Conservation (phyloP, 1,140 invertebrate species). For the Drosophila bocqueti region DNA sequence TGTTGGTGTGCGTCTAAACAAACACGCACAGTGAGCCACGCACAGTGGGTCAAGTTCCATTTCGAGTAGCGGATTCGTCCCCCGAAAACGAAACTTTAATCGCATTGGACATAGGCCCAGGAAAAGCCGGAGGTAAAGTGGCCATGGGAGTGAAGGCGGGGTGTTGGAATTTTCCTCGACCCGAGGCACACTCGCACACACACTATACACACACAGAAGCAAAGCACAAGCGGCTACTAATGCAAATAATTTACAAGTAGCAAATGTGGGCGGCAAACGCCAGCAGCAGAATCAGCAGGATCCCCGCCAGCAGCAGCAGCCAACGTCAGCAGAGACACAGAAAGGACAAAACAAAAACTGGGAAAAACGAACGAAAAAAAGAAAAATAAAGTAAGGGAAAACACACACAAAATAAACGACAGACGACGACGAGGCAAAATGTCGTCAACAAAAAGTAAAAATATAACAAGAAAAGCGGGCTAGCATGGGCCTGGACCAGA, state of each 20-base stretch:
- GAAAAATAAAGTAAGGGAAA: constrained; percentile 23
- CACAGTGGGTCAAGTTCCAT: constrained; percentile 53
- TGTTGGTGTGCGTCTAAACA: constrained; percentile 64
- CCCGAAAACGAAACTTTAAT: constrained; percentile 17
- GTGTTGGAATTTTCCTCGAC: constrained; percentile 50
- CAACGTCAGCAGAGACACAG: constrained; percentile 54
- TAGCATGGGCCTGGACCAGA: constrained; percentile 14
- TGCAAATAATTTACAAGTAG: constrained; percentile 84
- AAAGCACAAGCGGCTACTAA: constrained; percentile 82
- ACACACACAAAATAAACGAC: constrained; percentile 59
- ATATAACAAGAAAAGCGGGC: constrained; percentile 31
- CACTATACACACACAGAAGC: constrained; percentile 35
- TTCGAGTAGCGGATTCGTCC: constrained; percentile 43
- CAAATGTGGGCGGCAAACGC: constrained; percentile 75
- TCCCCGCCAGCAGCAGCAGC: constrained; percentile 43
- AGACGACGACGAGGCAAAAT: constrained; percentile 70
- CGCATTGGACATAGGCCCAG: constrained; percentile 20
- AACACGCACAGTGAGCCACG: constrained; percentile 66
- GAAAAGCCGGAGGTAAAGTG: constrained; percentile 17
- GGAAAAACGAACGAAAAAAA: constrained; percentile 22
- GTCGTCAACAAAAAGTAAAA: constrained; percentile 76
- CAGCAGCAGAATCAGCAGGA: constrained; percentile 54
- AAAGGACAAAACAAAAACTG: constrained; percentile 55
- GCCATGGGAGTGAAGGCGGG: background rate
- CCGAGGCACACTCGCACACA: constrained; percentile 49